Conservation (phyloP, 2,888 invertebrate species). For the Agrochola lychnidis region DNA sequence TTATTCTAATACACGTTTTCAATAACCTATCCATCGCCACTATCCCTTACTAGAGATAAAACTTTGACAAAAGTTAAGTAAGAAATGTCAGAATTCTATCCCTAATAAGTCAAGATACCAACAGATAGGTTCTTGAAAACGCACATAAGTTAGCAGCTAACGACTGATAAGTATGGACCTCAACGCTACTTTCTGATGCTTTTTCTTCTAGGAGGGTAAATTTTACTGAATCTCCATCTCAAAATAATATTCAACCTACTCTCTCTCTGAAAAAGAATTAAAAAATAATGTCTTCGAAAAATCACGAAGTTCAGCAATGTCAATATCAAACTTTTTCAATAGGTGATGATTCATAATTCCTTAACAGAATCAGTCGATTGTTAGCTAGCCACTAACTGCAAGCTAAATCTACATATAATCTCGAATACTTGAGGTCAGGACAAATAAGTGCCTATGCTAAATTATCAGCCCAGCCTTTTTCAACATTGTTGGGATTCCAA, state of each 20-base stretch:
- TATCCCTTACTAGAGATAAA: neutral
- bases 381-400: neutral
- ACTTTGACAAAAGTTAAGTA: neutral
- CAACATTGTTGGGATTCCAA: neutral
- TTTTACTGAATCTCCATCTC: neutral
- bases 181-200: too few species aligned
- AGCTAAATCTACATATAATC: neutral
- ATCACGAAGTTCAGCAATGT: neutral
- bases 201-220: neutral
- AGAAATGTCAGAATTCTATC: neutral
- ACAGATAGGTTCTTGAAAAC: neutral
- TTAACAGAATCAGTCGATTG: neutral
- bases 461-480: neutral
- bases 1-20: constrained; percentile 17
- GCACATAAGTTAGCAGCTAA: constrained; percentile 9
- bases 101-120: neutral
- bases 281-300: neutral
- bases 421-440: neutral
- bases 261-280: neutral
- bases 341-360: neutral
- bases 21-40: neutral
- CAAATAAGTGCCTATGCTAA: neutral
- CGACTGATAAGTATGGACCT: neutral
- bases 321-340: neutral
- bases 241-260: neutral